phyloP scores from a whole-genome alignment of 2,888 invertebrate genomes.

The Nasonovia ribisnigri region DNA sequence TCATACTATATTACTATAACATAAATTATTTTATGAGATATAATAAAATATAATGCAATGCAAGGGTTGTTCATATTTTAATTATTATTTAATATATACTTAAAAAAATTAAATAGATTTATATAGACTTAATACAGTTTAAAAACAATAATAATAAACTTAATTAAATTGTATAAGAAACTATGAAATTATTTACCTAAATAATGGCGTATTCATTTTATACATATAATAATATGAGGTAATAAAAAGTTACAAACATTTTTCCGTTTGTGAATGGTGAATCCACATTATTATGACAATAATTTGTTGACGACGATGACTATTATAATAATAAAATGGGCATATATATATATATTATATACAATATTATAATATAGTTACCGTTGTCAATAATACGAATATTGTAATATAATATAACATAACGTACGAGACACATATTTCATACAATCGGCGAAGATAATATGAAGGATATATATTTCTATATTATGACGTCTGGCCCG shows the following conservation, averaged over 20 bases:
- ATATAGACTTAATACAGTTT: neutral
- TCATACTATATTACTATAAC: neutral
- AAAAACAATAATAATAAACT: neutral
- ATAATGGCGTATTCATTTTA: neutral
- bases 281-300: neutral
- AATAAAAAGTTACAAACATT: neutral
- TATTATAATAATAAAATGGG: neutral
- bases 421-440: neutral
- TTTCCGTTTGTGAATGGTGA: neutral
- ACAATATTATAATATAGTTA: too few relatives aligned
- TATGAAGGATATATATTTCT: neutral
- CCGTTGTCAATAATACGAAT: neutral
- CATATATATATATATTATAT: neutral
- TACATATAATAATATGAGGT: neutral
- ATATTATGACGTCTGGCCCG: constrained; percentile 2
- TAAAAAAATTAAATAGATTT: neutral
- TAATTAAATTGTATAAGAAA: neutral
- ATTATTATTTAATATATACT: neutral
- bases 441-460: neutral
- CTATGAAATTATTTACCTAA: neutral
- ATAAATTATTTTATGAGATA: neutral
- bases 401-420: neutral
- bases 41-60: neutral
- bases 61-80: neutral
- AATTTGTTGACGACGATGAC: neutral